Base-by-base conservation (phyloP, 2,113 vertebrate genomes). In the Anas platyrhynchos region DNA sequence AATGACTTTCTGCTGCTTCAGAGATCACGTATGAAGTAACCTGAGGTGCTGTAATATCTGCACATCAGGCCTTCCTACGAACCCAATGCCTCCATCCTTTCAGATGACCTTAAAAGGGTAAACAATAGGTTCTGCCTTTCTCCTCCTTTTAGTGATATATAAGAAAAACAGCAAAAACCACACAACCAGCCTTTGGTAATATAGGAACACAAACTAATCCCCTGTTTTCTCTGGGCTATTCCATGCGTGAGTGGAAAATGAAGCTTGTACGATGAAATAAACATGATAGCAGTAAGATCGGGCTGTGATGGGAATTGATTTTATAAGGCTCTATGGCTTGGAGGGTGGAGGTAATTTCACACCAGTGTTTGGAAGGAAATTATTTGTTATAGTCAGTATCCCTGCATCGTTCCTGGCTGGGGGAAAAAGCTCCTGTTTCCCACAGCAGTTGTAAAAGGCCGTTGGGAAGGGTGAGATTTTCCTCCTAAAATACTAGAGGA, bases 11-110 rank as follows among this genome's bases (percentile, higher is more conserved):
- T 96, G 0, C 58, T 88, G 94, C 55, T 87, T 62, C 85, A 65
- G 88, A 93, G 82, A 84, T 97, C 88, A 83, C 71, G 68, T 94
- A 63, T 65, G 88, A 65, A 23, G 85, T 79, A 95, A 46, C 52
- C 71, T 2, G 72, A 90, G 96, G 72, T 65, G 95, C 79, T 89
- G 92, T 44, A 29, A 83, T 54, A 79, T 85, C 92, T 94, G 73
- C 79, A 82, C 92, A 65, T 83, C 85, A 48, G 69, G 38, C 25
- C 20, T 7, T 20, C 43, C 79, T 93, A 73, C 50, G 82, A 81
- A 81, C 91, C 43, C 80, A 31, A 62, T 0, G 83, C 54, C 83
- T 62, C 58, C 3, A 7, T 84, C 41, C 41, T 41, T 94, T 83
- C 54, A 75, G 69, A 16, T 84, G 73, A 81, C 86, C 83, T 91